Percentiles rank a stretch among this genome's conserved stretches.
Evolutionary conservation across 2,113 vertebrate species (phyloP).

Genomic region (Myotis brandtii): DNA sequence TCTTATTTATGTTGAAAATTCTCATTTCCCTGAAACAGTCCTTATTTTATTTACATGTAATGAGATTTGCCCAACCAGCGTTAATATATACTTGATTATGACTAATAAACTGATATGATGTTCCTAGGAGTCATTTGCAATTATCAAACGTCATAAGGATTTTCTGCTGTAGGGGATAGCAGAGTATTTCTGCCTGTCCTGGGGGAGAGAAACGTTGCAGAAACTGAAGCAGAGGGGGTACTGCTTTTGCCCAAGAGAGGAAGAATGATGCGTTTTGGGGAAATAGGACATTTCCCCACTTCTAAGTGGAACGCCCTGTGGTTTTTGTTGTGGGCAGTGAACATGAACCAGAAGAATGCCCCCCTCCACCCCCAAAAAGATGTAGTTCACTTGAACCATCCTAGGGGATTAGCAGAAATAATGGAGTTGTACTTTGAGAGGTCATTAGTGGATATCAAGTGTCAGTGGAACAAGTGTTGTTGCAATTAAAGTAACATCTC

Average conservation of each 20-base stretch:
- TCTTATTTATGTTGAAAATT: conserved; percentile 35
- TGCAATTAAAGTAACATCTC: neutral
- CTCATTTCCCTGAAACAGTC: conserved; percentile 20
- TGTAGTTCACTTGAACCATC: neutral
- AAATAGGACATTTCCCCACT: neutral
- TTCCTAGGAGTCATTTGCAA: neutral
- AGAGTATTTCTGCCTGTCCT: neutral
- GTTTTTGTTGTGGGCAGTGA: neutral
- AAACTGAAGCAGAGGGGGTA: neutral
- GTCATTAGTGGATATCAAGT: neutral
- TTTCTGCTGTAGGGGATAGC: neutral
- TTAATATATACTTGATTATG: neutral
- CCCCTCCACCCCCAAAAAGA: neutral
- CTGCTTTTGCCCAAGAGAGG: neutral
- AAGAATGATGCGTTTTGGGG: neutral
- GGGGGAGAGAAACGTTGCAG: neutral
- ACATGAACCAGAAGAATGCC: neutral
- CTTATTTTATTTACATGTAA: conserved; percentile 47
- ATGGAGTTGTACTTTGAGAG: neutral
- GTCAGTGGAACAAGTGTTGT: neutral
- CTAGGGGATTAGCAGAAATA: neutral
- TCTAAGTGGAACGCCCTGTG: neutral
- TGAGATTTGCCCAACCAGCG: neutral
- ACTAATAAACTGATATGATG: neutral
- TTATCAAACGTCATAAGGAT: neutral